Percentiles rank a stretch among this genome's conserved stretches.
phyloP scores from a whole-genome alignment of 2,113 vertebrate species.

The Solea solea region DNA sequence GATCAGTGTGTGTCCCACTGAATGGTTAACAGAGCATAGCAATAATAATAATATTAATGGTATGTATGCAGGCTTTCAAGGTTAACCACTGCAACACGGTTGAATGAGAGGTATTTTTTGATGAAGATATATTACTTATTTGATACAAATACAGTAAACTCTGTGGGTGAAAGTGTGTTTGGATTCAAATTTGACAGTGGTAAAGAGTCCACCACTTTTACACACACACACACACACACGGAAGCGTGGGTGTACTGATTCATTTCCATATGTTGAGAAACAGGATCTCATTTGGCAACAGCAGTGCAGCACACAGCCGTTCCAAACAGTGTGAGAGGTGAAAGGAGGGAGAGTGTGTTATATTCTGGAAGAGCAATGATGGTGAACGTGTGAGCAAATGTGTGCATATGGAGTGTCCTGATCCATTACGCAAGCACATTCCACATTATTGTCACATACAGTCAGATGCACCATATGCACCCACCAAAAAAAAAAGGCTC shows the following conservation, averaged over 20 bases:
- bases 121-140: neutral
- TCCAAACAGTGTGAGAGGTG: neutral
- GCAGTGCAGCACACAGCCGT: neutral
- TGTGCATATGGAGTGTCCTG: neutral
- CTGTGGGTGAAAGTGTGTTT: too few species aligned
- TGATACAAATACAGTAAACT: neutral
- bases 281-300: neutral
- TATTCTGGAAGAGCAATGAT: too few species aligned
- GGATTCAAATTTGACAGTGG: neutral
- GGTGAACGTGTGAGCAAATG: neutral
- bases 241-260: neutral
- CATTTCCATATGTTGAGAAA: neutral
- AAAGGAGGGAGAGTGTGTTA: neutral
- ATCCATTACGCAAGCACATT: too few species aligned
- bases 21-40: conserved; percentile 23
- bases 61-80: too few species aligned
- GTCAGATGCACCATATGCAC: too few species aligned
- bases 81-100: too few species aligned
- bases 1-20: conserved; percentile 15
- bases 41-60: neutral
- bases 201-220: neutral
- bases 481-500: too few species aligned
- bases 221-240: neutral
- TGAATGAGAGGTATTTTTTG: neutral
- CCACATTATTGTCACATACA: too few species aligned